phyloP scores from a whole-genome alignment of 1,140 invertebrate species.

The Drosophila asahinai region DNA sequence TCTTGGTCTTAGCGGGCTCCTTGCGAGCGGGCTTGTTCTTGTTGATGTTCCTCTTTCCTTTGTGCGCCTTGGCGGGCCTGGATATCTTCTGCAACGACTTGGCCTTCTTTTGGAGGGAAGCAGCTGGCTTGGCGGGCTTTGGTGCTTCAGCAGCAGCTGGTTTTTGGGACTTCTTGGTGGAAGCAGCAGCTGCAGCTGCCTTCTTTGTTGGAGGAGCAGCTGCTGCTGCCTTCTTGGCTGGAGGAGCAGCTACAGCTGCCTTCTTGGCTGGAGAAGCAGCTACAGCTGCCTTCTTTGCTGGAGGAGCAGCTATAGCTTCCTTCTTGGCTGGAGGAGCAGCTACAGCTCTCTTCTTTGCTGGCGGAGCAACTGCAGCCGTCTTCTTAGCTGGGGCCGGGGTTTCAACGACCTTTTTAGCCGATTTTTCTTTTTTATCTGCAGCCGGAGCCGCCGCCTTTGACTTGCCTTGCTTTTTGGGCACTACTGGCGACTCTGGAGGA shows the following conservation, averaged over 20 bases:
- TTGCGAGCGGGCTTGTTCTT: constrained; percentile 29
- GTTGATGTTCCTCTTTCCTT: constrained; percentile 21
- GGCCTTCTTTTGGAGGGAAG: constrained; percentile 29
- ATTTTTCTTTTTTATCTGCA: constrained; percentile 11
- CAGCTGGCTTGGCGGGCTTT: constrained; percentile 3
- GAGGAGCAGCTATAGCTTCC: not conserved
- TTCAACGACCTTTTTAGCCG: constrained; percentile 4
- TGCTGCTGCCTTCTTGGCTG: not conserved
- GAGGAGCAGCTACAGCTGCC: not conserved
- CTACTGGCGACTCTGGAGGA: constrained; percentile 29
- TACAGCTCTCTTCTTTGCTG: not conserved
- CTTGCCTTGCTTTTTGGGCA: constrained; percentile 30
- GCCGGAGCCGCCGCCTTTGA: not conserved
- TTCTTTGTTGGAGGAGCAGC: constrained; percentile 13
- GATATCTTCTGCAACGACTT: constrained; percentile 22
- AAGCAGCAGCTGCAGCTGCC: not conserved
- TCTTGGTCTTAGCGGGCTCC: constrained; percentile 13
- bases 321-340: constrained; percentile 3
- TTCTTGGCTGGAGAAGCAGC: not conserved
- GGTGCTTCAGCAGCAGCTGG: not conserved
- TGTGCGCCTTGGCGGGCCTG: constrained; percentile 33
- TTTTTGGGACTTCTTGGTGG: constrained; percentile 22
- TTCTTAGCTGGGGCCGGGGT: constrained; percentile 11
- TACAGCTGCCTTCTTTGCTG: not conserved
- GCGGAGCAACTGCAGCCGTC: not conserved